phyloP scores from a whole-genome alignment of 1,140 invertebrate genomes.

The Brachionus plicatilis region DNA sequence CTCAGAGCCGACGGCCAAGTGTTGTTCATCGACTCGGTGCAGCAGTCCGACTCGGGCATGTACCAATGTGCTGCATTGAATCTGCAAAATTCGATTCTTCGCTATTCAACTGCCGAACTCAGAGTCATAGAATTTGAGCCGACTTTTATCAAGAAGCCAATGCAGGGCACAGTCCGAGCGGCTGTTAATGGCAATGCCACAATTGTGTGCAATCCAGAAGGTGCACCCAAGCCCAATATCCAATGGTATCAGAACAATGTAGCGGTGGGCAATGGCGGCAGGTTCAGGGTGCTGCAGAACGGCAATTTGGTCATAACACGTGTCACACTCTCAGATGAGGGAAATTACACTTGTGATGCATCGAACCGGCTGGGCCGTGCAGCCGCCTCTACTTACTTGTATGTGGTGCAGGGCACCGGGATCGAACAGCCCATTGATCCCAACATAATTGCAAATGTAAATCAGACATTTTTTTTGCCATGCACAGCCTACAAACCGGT shows the following conservation, averaged over 20 bases:
- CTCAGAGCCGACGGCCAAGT: background rate
- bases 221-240: slow-evolving; percentile 70
- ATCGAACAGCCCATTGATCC: slow-evolving; percentile 19
- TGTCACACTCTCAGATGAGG: slow-evolving; percentile 47
- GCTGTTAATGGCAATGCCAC: slow-evolving; percentile 84
- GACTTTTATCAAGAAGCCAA: slow-evolving; percentile 79
- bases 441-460: slow-evolving; percentile 3
- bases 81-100: slow-evolving; percentile 67
- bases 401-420: slow-evolving; percentile 12
- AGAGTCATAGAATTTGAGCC: slow-evolving; percentile 71
- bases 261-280: slow-evolving; percentile 7
- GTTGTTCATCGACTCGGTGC: slow-evolving; percentile 60
- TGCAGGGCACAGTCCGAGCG: slow-evolving; percentile 80
- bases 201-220: slow-evolving; percentile 84
- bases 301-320: slow-evolving; percentile 48
- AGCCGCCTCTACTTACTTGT: slow-evolving; percentile 33
- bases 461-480: slow-evolving; percentile 37
- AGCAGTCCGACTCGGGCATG: slow-evolving; percentile 79
- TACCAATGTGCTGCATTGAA: slow-evolving; percentile 88
- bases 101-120: slow-evolving; percentile 80
- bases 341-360: slow-evolving; percentile 53
- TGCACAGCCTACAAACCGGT: background rate
- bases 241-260: slow-evolving; percentile 36
- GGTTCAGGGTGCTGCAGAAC: slow-evolving; percentile 43
- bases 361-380: slow-evolving; percentile 48